phyloP scores from a whole-genome alignment of 2,797 vertebrate species.

The Microctenopoma lineatum region DNA sequence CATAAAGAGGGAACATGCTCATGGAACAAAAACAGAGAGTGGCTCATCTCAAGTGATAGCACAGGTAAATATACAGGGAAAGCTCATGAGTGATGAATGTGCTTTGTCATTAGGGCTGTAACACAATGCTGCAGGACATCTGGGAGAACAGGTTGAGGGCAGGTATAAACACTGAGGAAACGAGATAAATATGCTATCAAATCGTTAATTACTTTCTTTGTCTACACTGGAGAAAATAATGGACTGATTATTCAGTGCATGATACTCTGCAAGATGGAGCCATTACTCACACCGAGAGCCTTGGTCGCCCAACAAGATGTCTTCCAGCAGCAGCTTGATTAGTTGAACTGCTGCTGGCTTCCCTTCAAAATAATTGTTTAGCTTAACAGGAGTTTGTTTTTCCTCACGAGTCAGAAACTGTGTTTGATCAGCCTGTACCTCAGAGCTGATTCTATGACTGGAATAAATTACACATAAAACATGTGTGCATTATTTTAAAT shows the following conservation, averaged over 20 bases:
- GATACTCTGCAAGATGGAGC: constrained; percentile 23
- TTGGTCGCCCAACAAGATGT: constrained; percentile 31
- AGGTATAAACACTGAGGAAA: constrained; percentile 63
- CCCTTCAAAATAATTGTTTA: constrained; percentile 33
- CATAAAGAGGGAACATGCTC: background rate
- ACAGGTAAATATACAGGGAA: constrained; percentile 32
- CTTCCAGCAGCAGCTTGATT: constrained; percentile 44
- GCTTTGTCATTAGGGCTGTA: constrained; percentile 35
- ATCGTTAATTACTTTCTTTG: constrained; percentile 70
- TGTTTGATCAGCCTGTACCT: constrained; percentile 33
- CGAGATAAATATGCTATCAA: constrained; percentile 69
- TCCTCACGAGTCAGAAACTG: constrained; percentile 11
- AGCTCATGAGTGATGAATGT: constrained; percentile 45
- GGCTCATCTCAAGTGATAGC: constrained; percentile 45
- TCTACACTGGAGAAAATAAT: constrained; percentile 62
- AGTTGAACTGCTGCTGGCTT: constrained; percentile 20
- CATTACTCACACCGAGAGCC: constrained; percentile 52
- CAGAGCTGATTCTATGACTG: constrained; percentile 7
- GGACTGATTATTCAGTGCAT: constrained; percentile 54
- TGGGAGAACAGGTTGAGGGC: constrained; percentile 28
- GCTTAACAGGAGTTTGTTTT: constrained; percentile 12
- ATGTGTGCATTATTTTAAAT: background rate
- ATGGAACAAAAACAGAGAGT: constrained; percentile 11
- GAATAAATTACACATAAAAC: constrained; percentile 22
- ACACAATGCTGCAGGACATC: constrained; percentile 43